phyloP scores from a whole-genome alignment of 2,113 vertebrate species.

The Solenodon paradoxus region DNA sequence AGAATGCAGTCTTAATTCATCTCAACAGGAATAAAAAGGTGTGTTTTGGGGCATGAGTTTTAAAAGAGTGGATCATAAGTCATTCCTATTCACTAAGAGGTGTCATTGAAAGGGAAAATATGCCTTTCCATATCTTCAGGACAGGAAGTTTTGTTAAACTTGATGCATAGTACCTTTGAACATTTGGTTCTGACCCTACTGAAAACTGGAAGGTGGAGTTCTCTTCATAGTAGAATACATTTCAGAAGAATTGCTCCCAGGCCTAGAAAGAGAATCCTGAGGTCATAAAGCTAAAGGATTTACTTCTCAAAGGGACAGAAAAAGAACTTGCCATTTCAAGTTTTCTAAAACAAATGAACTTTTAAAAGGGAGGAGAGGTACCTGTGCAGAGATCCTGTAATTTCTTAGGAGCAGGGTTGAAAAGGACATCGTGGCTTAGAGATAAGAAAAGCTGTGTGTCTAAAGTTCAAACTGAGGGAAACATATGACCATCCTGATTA shows the following conservation, averaged over 20 bases:
- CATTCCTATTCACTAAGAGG: neutral
- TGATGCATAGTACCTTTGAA: neutral
- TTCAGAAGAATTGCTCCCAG: neutral
- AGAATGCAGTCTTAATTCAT: neutral
- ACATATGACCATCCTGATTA: neutral
- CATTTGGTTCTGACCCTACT: rapidly evolving
- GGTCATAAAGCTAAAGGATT: neutral
- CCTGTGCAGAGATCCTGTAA: neutral
- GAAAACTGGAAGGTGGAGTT: too few relatives aligned
- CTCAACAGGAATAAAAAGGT: neutral
- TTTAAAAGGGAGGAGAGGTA: neutral
- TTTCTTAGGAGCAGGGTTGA: rapidly evolving
- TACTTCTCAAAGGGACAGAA: neutral
- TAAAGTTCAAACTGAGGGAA: neutral
- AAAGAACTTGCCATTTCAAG: neutral
- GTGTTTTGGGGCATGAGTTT: neutral
- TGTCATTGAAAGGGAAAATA: neutral
- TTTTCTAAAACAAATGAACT: neutral
- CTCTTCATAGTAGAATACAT: neutral
- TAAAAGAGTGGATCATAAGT: neutral
- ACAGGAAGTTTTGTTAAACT: neutral
- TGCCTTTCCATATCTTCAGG: neutral
- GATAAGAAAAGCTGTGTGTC: neutral
- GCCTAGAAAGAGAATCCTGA: neutral
- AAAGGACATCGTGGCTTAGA: neutral